Percentiles rank a stretch among this genome's conserved stretches.
phyloP scores from a whole-genome alignment of 1,140 invertebrate genomes.

The Rhizoglyphus robini region DNA sequence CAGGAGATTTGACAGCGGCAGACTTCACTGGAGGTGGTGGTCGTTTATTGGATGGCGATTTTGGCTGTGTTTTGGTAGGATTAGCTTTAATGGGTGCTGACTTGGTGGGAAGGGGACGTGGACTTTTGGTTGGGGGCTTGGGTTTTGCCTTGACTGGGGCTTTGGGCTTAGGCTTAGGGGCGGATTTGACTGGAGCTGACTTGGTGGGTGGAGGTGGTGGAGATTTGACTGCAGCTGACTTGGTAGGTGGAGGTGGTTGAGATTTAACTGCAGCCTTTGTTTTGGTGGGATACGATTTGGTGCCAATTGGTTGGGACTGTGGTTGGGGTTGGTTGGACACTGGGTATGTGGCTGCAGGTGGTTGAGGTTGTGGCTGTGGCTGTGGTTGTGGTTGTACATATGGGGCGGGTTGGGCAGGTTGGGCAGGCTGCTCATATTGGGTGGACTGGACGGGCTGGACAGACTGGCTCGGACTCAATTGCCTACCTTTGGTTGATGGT shows the following conservation, averaged over 20 bases:
- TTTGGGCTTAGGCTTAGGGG: neutral
- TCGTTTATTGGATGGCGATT: neutral
- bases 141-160: neutral
- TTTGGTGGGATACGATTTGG: neutral
- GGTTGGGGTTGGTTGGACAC: neutral
- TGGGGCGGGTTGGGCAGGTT: neutral
- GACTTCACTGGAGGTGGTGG: neutral
- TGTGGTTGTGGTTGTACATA: neutral
- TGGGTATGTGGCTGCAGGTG: neutral
- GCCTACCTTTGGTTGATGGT: neutral
- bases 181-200: neutral
- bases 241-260: neutral
- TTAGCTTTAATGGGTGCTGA: neutral
- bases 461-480: too few species aligned
- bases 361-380: neutral
- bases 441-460: too few species aligned
- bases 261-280: neutral
- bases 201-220: neutral
- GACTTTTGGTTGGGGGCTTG: neutral
- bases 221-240: neutral
- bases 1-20: slow-evolving; percentile 1
- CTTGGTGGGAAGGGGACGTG: too few species aligned
- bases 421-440: too few species aligned
- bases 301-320: neutral
- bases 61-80: neutral